Base-by-base conservation (phyloP, 2,113 vertebrate genomes). In the Scomber colias region DNA sequence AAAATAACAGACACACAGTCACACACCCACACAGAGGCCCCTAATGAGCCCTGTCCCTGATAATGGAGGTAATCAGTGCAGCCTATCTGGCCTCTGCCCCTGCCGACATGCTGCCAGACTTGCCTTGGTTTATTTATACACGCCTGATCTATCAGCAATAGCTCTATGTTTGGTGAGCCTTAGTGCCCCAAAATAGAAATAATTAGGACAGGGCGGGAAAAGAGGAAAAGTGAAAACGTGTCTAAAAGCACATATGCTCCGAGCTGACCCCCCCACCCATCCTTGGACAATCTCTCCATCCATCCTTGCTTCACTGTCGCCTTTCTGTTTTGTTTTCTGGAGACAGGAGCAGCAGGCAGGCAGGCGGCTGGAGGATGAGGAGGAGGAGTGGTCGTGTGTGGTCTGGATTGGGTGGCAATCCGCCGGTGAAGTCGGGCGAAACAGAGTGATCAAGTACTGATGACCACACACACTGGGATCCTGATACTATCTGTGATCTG, bases 151-250 rank as follows among this genome's bases (percentile, higher is more conserved):
- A 91, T 95, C 93, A 93, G 85, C 93, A 84, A 75, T 64, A 17
- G 83, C 82, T 90, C 93, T 94, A 90, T 91, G 91, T 94, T 93
- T 92, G 91, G 92, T 69, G 82, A 84, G 85, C 83, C 83, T 85
- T 71, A n/a, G 55, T 10, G 19, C 83, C 90, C 71, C 59, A 61
- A 89, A 95, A 94, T 93, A 94, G 93, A 89, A 84, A 89, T 93
- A 95, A 95, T 95, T 94, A 94, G 90, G 82, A 85, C 87, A 90
- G 93, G 94, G 92, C 82, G 87, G 94, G 84, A 92, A 91, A 87
- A 77, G 91, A 92, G 94, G 92, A 94, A 94, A 80, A 94, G 90
- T 87, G 93, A 94, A 95, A 95, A 95, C 92, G 93, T 95, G 95
- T 95, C 82, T 71, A 65, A 89, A 82, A 15, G 84, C 56, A 82